Evolutionary conservation across 2,888 invertebrate species (phyloP).

Genomic region (Lottia gigantea): DNA sequence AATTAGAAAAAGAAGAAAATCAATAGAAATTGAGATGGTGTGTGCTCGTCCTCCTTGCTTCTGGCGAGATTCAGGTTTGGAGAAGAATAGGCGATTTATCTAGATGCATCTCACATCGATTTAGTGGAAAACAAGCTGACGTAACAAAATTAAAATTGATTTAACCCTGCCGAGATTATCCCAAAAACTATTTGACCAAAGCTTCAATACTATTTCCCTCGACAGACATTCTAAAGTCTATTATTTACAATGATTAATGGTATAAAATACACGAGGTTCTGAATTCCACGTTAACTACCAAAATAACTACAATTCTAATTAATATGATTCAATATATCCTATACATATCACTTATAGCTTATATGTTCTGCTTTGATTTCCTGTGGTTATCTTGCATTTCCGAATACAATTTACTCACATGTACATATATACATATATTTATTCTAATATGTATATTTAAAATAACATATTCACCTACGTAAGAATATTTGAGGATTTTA

Average conservation of each 20-base stretch:
- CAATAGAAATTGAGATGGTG: conserved; percentile 8
- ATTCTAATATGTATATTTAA: too few relatives aligned
- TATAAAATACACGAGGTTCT: background rate
- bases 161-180: conserved; percentile 11
- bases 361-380: too few relatives aligned
- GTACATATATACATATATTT: too few relatives aligned
- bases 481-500: too few relatives aligned
- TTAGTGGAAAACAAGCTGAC: conserved; percentile 10
- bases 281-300: too few relatives aligned
- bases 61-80: conserved; percentile 2
- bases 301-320: too few relatives aligned
- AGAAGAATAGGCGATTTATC: conserved; percentile 11
- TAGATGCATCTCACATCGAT: conserved; percentile 11
- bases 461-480: too few relatives aligned
- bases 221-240: background rate
- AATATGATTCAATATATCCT: too few relatives aligned
- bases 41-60: conserved; percentile 8
- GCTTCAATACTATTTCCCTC: conserved; percentile 1
- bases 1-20: conserved; percentile 9
- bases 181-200: conserved; percentile 8
- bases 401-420: too few relatives aligned
- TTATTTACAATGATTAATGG: conserved; percentile 1
- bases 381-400: too few relatives aligned
- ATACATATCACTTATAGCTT: too few relatives aligned
- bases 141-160: conserved; percentile 11